Conservation (phyloP, 2,888 invertebrate species). For the Anoncus sp. region DNA sequence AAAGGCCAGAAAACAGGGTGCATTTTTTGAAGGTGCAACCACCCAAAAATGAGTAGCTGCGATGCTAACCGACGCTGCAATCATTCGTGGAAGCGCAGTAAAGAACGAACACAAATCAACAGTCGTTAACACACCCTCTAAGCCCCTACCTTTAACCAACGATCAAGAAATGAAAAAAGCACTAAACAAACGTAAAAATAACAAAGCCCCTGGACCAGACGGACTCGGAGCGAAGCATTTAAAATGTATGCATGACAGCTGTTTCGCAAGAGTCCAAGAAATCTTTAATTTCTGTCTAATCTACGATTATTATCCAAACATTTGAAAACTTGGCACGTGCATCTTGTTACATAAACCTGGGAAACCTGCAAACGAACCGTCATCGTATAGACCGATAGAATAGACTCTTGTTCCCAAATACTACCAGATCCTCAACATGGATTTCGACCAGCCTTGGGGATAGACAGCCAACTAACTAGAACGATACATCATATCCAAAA, state of each 20-base stretch:
- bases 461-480: constrained; percentile 37
- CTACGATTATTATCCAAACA: constrained; percentile 28
- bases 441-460: constrained; percentile 36
- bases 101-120: constrained; percentile 7
- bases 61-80: constrained; percentile 11
- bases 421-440: constrained; percentile 49
- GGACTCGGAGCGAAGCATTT: background rate
- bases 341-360: constrained; percentile 38
- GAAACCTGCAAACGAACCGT: constrained; percentile 25
- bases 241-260: constrained; percentile 23
- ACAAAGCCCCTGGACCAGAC: constrained; percentile 13
- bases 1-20: constrained; percentile 16
- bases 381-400: constrained; percentile 49
- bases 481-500: constrained; percentile 38
- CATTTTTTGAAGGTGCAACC: constrained; percentile 26
- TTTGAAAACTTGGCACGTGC: constrained; percentile 35
- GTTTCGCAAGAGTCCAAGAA: constrained; percentile 7
- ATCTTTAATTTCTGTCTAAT: constrained; percentile 26
- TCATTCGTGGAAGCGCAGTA: constrained; percentile 10
- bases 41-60: constrained; percentile 12
- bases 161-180: constrained; percentile 18
- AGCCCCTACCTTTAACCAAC: constrained; percentile 8
- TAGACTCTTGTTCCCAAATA: constrained; percentile 11
- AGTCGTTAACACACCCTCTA: background rate
- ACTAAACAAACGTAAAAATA: constrained; percentile 22